phyloP scores from a whole-genome alignment of 2,888 invertebrate species.

The Ornithoptera priamus region DNA sequence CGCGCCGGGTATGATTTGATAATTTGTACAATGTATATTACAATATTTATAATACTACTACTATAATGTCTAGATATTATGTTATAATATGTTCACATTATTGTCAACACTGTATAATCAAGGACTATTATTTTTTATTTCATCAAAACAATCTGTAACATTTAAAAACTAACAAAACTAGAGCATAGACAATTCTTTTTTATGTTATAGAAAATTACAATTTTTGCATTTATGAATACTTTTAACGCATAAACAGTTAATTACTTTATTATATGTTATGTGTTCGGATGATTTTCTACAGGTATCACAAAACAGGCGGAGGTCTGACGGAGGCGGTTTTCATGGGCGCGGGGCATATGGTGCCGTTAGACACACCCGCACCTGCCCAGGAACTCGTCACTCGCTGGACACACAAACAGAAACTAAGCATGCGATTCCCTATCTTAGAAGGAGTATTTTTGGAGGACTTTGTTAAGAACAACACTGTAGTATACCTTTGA shows the following conservation, averaged over 20 bases:
- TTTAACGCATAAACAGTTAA: not conserved
- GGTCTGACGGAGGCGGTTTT: constrained; percentile 79
- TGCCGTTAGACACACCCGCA: constrained; percentile 80
- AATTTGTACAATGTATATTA: not conserved
- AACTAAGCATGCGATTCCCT: constrained; percentile 37
- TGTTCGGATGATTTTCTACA: constrained; percentile 37
- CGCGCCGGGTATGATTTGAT: constrained; percentile 55
- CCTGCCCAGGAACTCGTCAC: constrained; percentile 75
- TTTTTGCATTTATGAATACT: not conserved
- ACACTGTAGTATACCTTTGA: constrained; percentile 29
- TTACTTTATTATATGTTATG: not conserved
- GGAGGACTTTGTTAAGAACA: constrained; percentile 39
- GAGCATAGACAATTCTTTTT: too few relatives aligned
- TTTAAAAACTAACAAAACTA: too few relatives aligned
- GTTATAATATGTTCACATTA: not conserved
- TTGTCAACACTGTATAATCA: not conserved
- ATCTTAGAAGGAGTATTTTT: constrained; percentile 35
- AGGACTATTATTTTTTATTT: too few relatives aligned
- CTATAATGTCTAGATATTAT: not conserved
- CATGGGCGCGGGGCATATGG: constrained; percentile 84
- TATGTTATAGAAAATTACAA: not conserved
- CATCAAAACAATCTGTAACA: too few relatives aligned
- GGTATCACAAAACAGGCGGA: constrained; percentile 77
- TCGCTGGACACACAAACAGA: constrained; percentile 69
- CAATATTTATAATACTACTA: not conserved